Evolutionary conservation across 2,888 invertebrate species (phyloP).

Genomic region (Nasonovia ribisnigri): DNA sequence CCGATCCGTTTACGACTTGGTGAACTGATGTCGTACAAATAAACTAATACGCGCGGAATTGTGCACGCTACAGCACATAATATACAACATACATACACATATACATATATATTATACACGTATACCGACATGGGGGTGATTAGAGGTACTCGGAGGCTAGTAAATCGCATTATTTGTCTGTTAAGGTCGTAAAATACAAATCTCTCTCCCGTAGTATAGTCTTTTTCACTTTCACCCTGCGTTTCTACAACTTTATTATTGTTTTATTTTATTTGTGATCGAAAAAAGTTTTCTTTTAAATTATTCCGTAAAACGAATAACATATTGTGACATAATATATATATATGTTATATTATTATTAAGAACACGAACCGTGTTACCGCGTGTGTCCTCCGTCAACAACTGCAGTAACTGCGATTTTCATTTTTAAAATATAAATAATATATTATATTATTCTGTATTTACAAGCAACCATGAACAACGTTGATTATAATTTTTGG

Average conservation of each 20-base stretch:
- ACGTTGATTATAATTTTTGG: background rate
- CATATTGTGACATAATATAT: background rate
- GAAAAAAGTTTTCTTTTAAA: background rate
- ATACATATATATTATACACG: background rate
- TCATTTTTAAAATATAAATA: background rate
- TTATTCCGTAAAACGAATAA: background rate
- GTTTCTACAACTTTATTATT: background rate
- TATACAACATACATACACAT: background rate
- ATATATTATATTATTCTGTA: background rate
- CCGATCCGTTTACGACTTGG: background rate
- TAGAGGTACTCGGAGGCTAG: background rate
- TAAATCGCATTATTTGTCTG: background rate
- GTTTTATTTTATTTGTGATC: background rate
- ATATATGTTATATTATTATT: background rate
- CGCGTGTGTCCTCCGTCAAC: background rate
- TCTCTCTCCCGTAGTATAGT: background rate
- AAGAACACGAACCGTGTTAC: background rate
- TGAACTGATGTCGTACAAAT: background rate
- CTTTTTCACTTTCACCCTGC: background rate
- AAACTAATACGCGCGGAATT: background rate
- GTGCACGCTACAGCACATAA: background rate
- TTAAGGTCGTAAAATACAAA: conserved; percentile 4
- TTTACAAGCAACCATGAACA: background rate
- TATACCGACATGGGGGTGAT: background rate
- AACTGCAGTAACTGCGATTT: background rate